A percentile compares a stretch with the other conserved stretches of the same genome.
Conservation (phyloP, 2,113 vertebrate genomes). For the Casuarius casuarius region DNA sequence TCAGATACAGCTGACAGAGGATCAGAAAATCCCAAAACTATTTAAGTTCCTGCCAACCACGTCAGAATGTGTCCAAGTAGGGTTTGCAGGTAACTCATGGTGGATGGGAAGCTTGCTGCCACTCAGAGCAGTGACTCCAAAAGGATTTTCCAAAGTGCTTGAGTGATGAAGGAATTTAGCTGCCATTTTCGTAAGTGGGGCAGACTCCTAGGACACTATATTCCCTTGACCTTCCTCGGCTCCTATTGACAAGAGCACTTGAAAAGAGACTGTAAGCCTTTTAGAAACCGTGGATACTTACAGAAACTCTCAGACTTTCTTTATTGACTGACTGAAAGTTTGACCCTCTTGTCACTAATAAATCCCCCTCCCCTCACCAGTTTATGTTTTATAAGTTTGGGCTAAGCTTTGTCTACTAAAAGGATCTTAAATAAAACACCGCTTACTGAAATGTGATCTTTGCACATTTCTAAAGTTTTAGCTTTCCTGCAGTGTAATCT, state of each 20-base stretch:
- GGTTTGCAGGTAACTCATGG: background rate
- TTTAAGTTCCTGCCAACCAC: background rate
- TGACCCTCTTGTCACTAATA: background rate
- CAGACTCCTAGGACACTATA: constrained; percentile 48
- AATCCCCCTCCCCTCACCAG: background rate
- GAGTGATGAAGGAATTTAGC: constrained; percentile 7
- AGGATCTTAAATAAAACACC: constrained; percentile 15
- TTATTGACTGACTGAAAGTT: background rate
- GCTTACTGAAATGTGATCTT: constrained; percentile 53
- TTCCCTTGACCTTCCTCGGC: constrained; percentile 47
- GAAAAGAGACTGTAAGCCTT: background rate
- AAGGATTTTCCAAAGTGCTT: background rate
- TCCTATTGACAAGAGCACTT: rapidly evolving
- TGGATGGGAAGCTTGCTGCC: background rate
- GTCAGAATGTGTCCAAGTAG: background rate
- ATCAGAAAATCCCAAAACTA: background rate
- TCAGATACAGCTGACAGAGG: background rate
- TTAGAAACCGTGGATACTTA: background rate
- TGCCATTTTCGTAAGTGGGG: constrained; percentile 13
- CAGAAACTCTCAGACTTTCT: constrained; percentile 10
- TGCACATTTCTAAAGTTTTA: constrained; percentile 54
- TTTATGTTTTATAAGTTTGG: constrained; percentile 9
- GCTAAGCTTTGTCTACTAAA: constrained; percentile 36
- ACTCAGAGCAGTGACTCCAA: background rate
- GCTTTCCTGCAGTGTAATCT: constrained; percentile 2